Base-by-base conservation (phyloP, 92 coral and sea anemone species). In the Parazoanthus swiftii region DNA sequence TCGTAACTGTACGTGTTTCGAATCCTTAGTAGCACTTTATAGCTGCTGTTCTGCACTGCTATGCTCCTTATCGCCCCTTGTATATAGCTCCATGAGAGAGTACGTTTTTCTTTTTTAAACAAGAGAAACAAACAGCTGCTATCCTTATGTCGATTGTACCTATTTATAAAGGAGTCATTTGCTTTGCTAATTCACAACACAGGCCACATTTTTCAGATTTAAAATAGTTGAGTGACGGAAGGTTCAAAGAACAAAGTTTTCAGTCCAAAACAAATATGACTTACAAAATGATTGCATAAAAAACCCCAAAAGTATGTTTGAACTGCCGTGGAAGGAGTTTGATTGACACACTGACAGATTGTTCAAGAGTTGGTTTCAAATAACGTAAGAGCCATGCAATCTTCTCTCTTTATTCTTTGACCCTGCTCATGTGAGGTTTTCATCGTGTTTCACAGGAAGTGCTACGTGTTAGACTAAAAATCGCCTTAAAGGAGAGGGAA, bases 301-400 rank as follows among this genome's bases (percentile, higher is more conserved):
- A 14, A 21, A 35, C 2, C 39, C 81, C 51, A 11, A 25, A 33
- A 82, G 13, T 82, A 66, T 82, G 36, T 82, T 82, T 66, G 74
- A 36, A 42, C 50, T 65, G 36, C 21, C 42, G 43, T n/a, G n/a
- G n/a, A 26, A 25, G 36, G n/a, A 50, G 67, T 71, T 58, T 71
- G 87, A 84, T 84, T 84, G 87, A 84, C 79, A 33, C 6, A 29
- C 66, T 35, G 67, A 73, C 75, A 71, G 67, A 46, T 84, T n/a
- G 38, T 16, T 71, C 77, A 71, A 84, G 87, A 71, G 77, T 46
- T 44, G 87, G 87, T 5, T 56, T 84, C 87, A 48, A 46, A 72
- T 84, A 35, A 84, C 87, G 46, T 37, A 26, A 71, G 44, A 84
- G 79, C 70, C 46, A 70, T 70, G 86, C 86, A 78, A 83, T 68